Conservation (phyloP, 1,140 invertebrate species). For the Dinothrombium tinctorium region DNA sequence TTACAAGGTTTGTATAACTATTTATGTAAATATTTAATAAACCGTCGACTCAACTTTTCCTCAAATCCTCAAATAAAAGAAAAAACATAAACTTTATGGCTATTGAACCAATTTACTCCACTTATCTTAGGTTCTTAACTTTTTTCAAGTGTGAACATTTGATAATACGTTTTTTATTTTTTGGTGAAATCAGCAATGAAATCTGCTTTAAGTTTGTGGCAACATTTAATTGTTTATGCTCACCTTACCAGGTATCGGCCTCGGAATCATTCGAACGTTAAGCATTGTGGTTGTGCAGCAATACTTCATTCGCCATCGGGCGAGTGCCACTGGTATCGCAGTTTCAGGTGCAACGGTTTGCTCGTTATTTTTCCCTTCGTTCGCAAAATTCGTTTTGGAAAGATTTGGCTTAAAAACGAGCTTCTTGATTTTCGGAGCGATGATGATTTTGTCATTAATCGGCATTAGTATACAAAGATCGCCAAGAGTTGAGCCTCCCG, state of each 20-base stretch:
- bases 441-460: slow-evolving; percentile 4
- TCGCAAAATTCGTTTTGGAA: slow-evolving; percentile 17
- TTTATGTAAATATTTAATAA: too few relatives aligned
- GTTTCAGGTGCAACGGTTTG: slow-evolving; percentile 19
- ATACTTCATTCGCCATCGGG: slow-evolving; percentile 19
- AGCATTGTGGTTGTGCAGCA: slow-evolving; percentile 18
- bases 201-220: not conserved
- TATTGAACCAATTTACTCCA: too few relatives aligned
- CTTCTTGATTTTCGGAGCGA: slow-evolving; percentile 11
- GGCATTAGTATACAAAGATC: not conserved
- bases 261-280: slow-evolving; percentile 18
- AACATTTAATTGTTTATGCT: too few relatives aligned
- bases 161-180: not conserved
- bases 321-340: slow-evolving; percentile 18
- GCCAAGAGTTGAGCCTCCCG: not conserved
- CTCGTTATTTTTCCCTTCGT: slow-evolving; percentile 18
- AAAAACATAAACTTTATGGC: too few relatives aligned
- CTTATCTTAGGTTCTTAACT: too few relatives aligned
- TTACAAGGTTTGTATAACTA: not conserved
- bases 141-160: too few relatives aligned
- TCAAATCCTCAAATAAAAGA: too few relatives aligned
- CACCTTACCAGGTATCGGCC: slow-evolving; percentile 21
- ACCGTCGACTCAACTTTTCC: too few relatives aligned
- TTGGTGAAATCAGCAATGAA: not conserved
- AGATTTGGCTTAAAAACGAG: slow-evolving; percentile 7